These are phyloP conservation scores for Tinamus guttatus DNA, from an alignment of 2,113 vertebrate genomes.

Conservation along the genomic window DNA sequence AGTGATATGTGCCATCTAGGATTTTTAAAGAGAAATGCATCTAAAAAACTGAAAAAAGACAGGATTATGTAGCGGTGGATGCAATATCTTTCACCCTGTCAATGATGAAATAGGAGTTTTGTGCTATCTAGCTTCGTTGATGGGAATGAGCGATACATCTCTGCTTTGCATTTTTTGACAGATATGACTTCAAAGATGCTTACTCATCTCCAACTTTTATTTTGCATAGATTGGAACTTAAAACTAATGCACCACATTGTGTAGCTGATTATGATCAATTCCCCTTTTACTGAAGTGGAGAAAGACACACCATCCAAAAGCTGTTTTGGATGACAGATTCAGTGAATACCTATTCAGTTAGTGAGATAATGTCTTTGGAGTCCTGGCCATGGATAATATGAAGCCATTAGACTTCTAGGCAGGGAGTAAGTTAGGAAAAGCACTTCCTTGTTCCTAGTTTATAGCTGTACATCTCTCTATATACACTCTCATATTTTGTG, in stretches of 20 bases:
- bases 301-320: not conserved
- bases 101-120: not conserved
- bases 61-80: not conserved
- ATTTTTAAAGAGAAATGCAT: not conserved
- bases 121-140: rapidly evolving
- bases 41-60: not conserved
- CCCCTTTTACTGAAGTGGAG: not conserved
- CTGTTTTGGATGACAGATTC: not conserved
- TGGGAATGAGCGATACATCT: not conserved
- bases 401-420: not conserved
- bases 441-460: not conserved
- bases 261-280: not conserved
- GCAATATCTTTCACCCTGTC: not conserved
- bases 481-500: not conserved
- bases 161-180: not conserved
- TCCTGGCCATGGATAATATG: not conserved
- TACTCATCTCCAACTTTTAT: not conserved
- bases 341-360: not conserved
- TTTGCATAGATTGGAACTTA: not conserved
- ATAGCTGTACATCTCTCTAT: not conserved
- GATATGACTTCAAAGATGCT: not conserved
- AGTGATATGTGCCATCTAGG: not conserved
- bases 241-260: not conserved
- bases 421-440: not conserved
- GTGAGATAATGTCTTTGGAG: not conserved